phyloP scores from a whole-genome alignment of 2,113 vertebrate genomes.

The Synodontis membranacea region DNA sequence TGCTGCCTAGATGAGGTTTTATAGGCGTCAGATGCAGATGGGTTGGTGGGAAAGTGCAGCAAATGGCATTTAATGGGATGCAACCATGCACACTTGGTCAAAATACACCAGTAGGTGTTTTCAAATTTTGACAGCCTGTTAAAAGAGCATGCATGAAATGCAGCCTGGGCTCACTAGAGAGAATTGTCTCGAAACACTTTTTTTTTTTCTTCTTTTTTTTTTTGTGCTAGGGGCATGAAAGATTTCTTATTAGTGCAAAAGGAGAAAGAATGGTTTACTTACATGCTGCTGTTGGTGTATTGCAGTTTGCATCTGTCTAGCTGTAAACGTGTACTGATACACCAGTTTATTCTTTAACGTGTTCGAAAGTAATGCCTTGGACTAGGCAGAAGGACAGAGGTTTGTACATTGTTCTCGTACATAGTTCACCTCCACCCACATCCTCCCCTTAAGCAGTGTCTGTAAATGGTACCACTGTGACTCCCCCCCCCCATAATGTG shows the following conservation, averaged over 20 bases:
- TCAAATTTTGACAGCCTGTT: not conserved
- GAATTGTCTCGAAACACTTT: too few relatives aligned
- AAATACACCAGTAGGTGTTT: not conserved
- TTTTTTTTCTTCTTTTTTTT: too few relatives aligned
- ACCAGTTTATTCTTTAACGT: not conserved
- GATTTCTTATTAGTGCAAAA: not conserved
- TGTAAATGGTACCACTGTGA: constrained; percentile 53
- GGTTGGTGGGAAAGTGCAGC: not conserved
- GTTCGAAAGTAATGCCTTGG: constrained; percentile 6
- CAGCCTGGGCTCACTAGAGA: not conserved
- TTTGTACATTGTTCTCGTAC: not conserved
- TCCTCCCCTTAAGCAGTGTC: constrained; percentile 27
- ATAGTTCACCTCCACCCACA: not conserved
- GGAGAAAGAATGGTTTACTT: constrained; percentile 15
- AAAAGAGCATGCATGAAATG: not conserved
- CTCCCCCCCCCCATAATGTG: not conserved
- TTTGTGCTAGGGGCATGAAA: not conserved
- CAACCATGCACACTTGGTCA: not conserved
- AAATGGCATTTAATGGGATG: constrained; percentile 30
- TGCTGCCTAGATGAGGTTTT: not conserved
- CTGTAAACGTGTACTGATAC: not conserved
- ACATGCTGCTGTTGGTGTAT: constrained; percentile 35
- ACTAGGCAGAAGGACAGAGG: not conserved
- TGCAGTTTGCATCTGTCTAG: constrained; percentile 15
- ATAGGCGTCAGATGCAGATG: constrained; percentile 12